Percentiles rank a stretch among this genome's conserved stretches.
These are phyloP conservation scores for Spatulosminthurus flaviceps DNA, from an alignment of 2,888 invertebrate genomes.

Conservation along the genomic window DNA sequence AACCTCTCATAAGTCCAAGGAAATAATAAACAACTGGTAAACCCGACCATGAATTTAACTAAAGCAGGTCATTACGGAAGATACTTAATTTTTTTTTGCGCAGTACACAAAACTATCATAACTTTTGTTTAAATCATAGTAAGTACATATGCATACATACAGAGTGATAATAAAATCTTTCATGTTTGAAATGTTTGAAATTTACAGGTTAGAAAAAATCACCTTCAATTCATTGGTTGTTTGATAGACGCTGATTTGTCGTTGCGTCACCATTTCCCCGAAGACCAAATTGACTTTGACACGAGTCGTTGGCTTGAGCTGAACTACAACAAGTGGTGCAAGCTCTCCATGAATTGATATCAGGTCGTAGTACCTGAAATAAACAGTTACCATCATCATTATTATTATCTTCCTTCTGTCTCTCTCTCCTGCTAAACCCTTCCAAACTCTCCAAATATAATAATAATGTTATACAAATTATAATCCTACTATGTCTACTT, in stretches of 20 bases:
- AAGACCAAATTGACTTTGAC: conserved; percentile 86
- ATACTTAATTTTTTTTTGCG: too few species aligned
- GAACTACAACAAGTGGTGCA: conserved; percentile 87
- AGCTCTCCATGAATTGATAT: conserved; percentile 86
- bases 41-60: too few species aligned
- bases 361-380: conserved; percentile 80
- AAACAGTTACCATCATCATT: neutral
- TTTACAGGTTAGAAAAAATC: neutral
- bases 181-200: neutral
- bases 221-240: conserved; percentile 80
- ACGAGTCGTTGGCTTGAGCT: conserved; percentile 77
- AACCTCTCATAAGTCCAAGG: too few species aligned
- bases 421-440: too few species aligned
- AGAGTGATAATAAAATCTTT: too few species aligned
- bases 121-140: too few species aligned
- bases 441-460: too few species aligned
- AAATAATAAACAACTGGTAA: too few species aligned
- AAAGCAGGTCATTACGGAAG: too few species aligned
- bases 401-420: neutral
- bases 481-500: neutral
- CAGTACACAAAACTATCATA: too few species aligned
- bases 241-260: conserved; percentile 76
- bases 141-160: too few species aligned
- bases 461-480: too few species aligned
- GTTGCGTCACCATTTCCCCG: conserved; percentile 68